phyloP scores from a whole-genome alignment of 2,113 vertebrate genomes.

The Columba livia region DNA sequence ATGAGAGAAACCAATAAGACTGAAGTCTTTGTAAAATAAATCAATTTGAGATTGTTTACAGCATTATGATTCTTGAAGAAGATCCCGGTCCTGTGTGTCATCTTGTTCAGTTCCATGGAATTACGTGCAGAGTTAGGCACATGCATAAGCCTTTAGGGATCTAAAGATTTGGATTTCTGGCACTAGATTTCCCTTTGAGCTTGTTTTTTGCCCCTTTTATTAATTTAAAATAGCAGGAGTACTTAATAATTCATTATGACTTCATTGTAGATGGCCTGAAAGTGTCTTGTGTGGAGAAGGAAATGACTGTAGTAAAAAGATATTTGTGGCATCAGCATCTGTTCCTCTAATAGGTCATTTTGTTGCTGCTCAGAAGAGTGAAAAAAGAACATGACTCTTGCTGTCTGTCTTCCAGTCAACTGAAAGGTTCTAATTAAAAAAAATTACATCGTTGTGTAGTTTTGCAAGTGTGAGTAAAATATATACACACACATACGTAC shows the following conservation, averaged over 20 bases:
- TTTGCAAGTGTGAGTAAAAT: conserved; percentile 33
- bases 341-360: conserved; percentile 31
- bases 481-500: not conserved
- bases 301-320: conserved; percentile 34
- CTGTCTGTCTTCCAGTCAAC: conserved; percentile 36
- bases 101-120: not conserved
- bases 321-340: conserved; percentile 26
- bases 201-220: not conserved
- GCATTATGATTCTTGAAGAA: not conserved
- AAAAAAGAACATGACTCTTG: conserved; percentile 30
- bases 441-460: conserved; percentile 20
- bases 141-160: not conserved
- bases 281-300: not conserved
- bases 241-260: not conserved
- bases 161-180: not conserved
- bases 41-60: not conserved
- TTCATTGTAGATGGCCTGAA: conserved; percentile 8
- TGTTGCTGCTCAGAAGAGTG: conserved; percentile 22
- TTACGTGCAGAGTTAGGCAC: not conserved
- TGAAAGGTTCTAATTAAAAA: conserved; percentile 45
- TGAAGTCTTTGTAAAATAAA: not conserved
- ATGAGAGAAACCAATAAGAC: not conserved
- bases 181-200: not conserved
- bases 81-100: not conserved
- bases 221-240: not conserved